phyloP scores from a whole-genome alignment of 2,888 invertebrate species.

The Zaprionus bogoriensis region DNA sequence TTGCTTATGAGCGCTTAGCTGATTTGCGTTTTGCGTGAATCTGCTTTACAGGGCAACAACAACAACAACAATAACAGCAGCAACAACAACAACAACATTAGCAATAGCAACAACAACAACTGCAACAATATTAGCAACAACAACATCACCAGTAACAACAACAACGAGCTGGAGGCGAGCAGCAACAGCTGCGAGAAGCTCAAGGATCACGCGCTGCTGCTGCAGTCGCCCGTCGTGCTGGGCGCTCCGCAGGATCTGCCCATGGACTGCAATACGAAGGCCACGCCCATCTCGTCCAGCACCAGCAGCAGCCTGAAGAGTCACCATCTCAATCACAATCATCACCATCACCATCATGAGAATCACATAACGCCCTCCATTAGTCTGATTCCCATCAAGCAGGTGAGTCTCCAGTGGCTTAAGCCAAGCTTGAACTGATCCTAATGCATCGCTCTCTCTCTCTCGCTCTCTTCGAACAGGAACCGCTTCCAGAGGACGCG shows the following conservation, averaged over 20 bases:
- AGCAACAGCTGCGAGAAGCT: slow-evolving; percentile 44
- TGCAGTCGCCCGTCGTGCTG: slow-evolving; percentile 63
- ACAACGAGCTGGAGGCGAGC: slow-evolving; percentile 39
- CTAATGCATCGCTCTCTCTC: not conserved
- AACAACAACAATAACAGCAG: slow-evolving; percentile 40
- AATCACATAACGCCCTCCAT: slow-evolving; percentile 91
- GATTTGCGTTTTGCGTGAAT: slow-evolving; percentile 81
- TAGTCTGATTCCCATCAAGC: slow-evolving; percentile 93
- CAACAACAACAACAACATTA: slow-evolving; percentile 21
- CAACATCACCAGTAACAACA: slow-evolving; percentile 29
- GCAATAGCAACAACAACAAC: slow-evolving; percentile 33
- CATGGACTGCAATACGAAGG: slow-evolving; percentile 80
- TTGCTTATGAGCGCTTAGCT: slow-evolving; percentile 66
- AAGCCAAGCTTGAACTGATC: too few species aligned
- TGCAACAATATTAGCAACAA: slow-evolving; percentile 52
- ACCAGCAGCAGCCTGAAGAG: slow-evolving; percentile 49
- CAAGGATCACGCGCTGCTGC: slow-evolving; percentile 65
- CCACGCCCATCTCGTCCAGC: slow-evolving; percentile 77
- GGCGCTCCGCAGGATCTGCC: slow-evolving; percentile 63
- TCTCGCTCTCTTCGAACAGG: slow-evolving; percentile 44
- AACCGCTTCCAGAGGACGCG: slow-evolving; percentile 68
- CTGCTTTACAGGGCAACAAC: slow-evolving; percentile 80
- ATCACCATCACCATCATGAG: slow-evolving; percentile 81
- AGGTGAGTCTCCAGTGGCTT: slow-evolving; percentile 84
- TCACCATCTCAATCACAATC: slow-evolving; percentile 75